A percentile compares a stretch with the other conserved stretches of the same genome.
Evolutionary conservation across 2,113 vertebrate genomes (phyloP).

Genomic region (Lontra canadensis): DNA sequence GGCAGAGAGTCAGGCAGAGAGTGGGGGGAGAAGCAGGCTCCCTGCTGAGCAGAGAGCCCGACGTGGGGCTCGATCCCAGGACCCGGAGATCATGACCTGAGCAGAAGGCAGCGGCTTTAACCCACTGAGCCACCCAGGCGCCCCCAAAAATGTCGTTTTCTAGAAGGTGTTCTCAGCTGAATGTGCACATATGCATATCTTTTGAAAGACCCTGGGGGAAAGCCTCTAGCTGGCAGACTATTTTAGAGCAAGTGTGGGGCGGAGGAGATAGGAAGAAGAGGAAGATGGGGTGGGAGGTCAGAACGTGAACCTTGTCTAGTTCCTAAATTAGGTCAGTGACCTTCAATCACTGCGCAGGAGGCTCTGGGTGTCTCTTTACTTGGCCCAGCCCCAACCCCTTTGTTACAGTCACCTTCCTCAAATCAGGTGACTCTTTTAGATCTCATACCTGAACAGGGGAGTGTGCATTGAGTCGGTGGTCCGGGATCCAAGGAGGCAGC

Average conservation of each 20-base stretch:
- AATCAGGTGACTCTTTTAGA: not conserved
- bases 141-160: not conserved
- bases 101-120: too few species aligned
- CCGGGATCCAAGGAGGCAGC: not conserved
- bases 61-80: too few species aligned
- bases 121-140: too few species aligned
- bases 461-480: not conserved
- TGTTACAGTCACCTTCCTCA: not conserved
- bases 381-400: not conserved
- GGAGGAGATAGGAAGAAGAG: not conserved
- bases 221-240: not conserved
- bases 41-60: too few species aligned
- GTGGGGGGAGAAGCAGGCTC: too few species aligned
- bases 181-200: not conserved
- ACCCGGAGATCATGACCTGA: too few species aligned
- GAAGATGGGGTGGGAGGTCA: not conserved
- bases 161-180: not conserved
- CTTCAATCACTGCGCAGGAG: not conserved
- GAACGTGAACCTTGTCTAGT: not conserved
- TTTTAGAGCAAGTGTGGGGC: not conserved
- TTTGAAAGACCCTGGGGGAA: not conserved
- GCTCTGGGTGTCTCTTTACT: not conserved
- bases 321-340: not conserved
- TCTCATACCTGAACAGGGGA: not conserved
- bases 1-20: too few species aligned